phyloP scores from a whole-genome alignment of 2,888 invertebrate species.

The Argyra leucocephala region DNA sequence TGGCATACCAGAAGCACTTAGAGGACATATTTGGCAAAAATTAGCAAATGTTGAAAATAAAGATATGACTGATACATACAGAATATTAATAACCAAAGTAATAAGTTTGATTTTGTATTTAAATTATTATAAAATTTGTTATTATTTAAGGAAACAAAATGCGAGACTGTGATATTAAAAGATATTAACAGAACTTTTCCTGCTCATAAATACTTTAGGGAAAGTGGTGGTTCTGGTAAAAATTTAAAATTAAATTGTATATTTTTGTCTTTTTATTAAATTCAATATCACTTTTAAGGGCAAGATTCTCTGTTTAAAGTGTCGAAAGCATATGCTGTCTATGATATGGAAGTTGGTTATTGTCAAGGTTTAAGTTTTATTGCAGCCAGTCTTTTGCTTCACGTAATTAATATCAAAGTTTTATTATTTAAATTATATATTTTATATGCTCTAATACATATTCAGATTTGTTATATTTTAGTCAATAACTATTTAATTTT shows the following conservation, averaged over 20 bases:
- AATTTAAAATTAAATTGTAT: background rate
- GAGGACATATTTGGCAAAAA: constrained; percentile 97
- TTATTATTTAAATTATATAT: background rate
- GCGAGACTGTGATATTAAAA: constrained; percentile 88
- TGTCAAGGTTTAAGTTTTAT: constrained; percentile 98
- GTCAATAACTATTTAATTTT: background rate
- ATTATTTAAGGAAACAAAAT: constrained; percentile 75
- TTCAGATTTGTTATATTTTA: background rate
- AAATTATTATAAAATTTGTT: constrained; percentile 12
- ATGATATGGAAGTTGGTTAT: constrained; percentile 96
- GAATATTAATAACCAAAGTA: constrained; percentile 79
- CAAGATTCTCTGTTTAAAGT: constrained; percentile 93
- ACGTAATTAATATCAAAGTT: constrained; percentile 56
- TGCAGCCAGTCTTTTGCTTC: constrained; percentile 87
- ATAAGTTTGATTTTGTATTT: constrained; percentile 45
- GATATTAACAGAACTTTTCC: constrained; percentile 98
- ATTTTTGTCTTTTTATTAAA: constrained; percentile 4
- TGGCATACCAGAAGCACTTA: constrained; percentile 90
- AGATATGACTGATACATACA: constrained; percentile 84
- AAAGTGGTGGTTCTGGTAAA: constrained; percentile 64
- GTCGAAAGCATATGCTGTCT: constrained; percentile 93
- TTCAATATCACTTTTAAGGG: constrained; percentile 48
- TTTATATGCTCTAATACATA: background rate
- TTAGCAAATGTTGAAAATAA: constrained; percentile 79
- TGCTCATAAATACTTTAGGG: constrained; percentile 95